Evolutionary conservation across 2,113 vertebrate genomes (phyloP).

Genomic region (Thamnaconus septentrionalis): DNA sequence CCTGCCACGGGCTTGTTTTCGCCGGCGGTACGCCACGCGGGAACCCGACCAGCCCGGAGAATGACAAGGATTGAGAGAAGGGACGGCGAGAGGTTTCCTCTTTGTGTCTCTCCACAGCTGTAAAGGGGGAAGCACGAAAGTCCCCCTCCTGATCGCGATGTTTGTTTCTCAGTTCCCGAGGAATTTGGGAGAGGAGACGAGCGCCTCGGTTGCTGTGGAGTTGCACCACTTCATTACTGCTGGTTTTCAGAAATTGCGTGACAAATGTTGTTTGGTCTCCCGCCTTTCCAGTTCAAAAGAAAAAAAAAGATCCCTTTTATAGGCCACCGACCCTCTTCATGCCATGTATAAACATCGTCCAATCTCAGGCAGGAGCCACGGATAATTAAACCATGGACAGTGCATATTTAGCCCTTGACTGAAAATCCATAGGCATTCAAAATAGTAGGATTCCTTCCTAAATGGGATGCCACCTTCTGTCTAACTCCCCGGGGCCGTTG

Average conservation of each 20-base stretch:
- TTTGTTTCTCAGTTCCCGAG: no score
- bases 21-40: constrained; percentile 5
- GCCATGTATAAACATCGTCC: constrained; percentile 50
- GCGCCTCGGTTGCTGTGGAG: no score
- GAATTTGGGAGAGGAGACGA: no score
- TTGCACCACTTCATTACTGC: no score
- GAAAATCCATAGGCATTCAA: constrained; percentile 64
- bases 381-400: constrained; percentile 60
- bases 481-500: neutral
- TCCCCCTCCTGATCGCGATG: neutral
- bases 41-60: constrained; percentile 14
- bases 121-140: neutral
- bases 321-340: neutral
- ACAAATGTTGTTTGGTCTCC: no score
- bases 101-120: constrained; percentile 2
- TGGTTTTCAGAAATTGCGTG: no score
- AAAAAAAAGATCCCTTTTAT: no score
- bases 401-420: constrained; percentile 44
- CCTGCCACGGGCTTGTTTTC: constrained; percentile 6
- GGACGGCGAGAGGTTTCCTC: constrained; percentile 10
- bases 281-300: no score
- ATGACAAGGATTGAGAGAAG: constrained; percentile 9
- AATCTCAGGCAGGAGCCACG: constrained; percentile 35
- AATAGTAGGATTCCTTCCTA: constrained; percentile 56
- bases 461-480: constrained; percentile 26